Conservation (phyloP, 1,140 invertebrate species). For the Drosophila ogumai region DNA sequence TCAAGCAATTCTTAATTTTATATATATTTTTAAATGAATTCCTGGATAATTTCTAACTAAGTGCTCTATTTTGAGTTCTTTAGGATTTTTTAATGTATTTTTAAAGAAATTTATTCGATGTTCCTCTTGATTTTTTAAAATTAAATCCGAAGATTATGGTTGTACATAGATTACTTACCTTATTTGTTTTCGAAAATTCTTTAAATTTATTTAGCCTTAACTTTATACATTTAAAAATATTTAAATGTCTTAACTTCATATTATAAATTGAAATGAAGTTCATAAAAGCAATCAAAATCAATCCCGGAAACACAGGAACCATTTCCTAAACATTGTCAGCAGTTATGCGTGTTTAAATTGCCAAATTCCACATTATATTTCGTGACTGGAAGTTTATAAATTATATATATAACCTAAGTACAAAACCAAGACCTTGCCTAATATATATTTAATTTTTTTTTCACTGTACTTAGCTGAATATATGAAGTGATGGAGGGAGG, state of each 20-base stretch:
- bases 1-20: too few relatives aligned
- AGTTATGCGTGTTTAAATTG: background rate
- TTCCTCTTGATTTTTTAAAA: too few relatives aligned
- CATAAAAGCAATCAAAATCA: background rate
- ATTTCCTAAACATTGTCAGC: background rate
- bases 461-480: background rate
- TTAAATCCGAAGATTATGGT: too few relatives aligned
- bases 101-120: background rate
- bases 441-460: slow-evolving; percentile 13
- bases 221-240: background rate
- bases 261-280: background rate
- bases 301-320: background rate
- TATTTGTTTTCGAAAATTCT: background rate
- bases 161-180: background rate
- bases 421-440: slow-evolving; percentile 1
- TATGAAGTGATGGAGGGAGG: background rate
- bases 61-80: too few relatives aligned
- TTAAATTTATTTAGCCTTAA: background rate
- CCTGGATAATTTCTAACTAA: too few relatives aligned
- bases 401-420: background rate
- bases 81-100: background rate
- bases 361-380: background rate
- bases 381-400: slow-evolving; percentile 2
- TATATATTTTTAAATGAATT: too few relatives aligned
- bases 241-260: background rate